These are phyloP conservation scores for Caiman crocodilus DNA, from an alignment of 2,797 vertebrate species.

Conservation along the genomic window DNA sequence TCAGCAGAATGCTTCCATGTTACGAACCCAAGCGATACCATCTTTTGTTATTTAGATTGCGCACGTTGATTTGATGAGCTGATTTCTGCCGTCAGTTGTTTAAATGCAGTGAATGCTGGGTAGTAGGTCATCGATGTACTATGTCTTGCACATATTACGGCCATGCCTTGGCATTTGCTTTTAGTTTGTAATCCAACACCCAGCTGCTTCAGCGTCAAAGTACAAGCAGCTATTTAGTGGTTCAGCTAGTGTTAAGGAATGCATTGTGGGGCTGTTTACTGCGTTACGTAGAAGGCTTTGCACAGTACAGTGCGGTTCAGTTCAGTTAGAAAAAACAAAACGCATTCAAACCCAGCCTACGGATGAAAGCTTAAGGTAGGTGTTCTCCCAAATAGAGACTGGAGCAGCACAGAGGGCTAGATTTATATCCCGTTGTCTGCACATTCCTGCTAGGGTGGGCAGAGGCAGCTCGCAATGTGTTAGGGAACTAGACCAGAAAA, in stretches of 20 bases:
- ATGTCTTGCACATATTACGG: slow-evolving; percentile 26
- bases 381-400: not conserved
- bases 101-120: not conserved
- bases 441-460: slow-evolving; percentile 61
- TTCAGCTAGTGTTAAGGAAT: slow-evolving; percentile 63
- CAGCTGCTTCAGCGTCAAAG: slow-evolving; percentile 68
- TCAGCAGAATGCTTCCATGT: not conserved
- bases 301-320: slow-evolving; percentile 10
- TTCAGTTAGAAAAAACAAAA: not conserved
- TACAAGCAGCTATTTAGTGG: slow-evolving; percentile 67
- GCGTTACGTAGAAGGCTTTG: not conserved
- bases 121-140: slow-evolving; percentile 57
- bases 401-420: not conserved
- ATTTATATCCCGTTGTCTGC: not conserved
- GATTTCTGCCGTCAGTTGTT: slow-evolving; percentile 35
- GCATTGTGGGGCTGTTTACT: slow-evolving; percentile 69
- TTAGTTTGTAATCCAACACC: slow-evolving; percentile 73
- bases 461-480: slow-evolving; percentile 52
- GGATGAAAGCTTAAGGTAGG: not conserved
- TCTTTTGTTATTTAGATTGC: not conserved
- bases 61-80: not conserved
- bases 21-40: not conserved
- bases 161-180: slow-evolving; percentile 70
- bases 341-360: not conserved
- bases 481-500: slow-evolving; percentile 57